Conservation (phyloP, 2,888 invertebrate genomes). For the Himalopsyche kuldschensis region DNA sequence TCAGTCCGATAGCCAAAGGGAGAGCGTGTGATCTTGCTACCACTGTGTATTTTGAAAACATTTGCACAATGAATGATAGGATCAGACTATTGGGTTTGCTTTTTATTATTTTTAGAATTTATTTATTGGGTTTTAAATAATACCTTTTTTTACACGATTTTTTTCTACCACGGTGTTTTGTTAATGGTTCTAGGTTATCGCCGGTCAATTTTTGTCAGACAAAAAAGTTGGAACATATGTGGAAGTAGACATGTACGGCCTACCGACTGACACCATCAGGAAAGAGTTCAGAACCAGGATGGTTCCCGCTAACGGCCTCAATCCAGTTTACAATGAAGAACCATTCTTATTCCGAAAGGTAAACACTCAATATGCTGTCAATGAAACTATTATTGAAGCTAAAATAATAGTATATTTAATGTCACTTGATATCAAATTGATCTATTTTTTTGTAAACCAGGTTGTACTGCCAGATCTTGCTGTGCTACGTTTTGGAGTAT, state of each 20-base stretch:
- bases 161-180: no score
- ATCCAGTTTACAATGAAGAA: conserved; percentile 99
- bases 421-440: neutral
- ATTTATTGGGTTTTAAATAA: no score
- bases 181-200: conserved; percentile 77
- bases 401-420: no score
- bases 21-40: no score
- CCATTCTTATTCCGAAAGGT: conserved; percentile 96
- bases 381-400: no score
- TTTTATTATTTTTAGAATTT: no score
- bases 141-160: no score
- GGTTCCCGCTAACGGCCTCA: conserved; percentile 96
- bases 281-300: conserved; percentile 96
- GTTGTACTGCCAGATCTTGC: conserved; percentile 98
- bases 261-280: conserved; percentile 97
- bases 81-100: no score
- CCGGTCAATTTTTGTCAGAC: conserved; percentile 98
- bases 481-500: conserved; percentile 95
- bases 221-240: conserved; percentile 99
- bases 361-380: neutral
- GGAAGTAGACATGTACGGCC: conserved; percentile 96
- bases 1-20: no score
- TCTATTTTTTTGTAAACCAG: conserved; percentile 47
- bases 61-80: no score
- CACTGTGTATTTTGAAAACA: no score